Base-by-base conservation (phyloP, 2,113 vertebrate genomes). In the Myiozetetes cayanensis region DNA sequence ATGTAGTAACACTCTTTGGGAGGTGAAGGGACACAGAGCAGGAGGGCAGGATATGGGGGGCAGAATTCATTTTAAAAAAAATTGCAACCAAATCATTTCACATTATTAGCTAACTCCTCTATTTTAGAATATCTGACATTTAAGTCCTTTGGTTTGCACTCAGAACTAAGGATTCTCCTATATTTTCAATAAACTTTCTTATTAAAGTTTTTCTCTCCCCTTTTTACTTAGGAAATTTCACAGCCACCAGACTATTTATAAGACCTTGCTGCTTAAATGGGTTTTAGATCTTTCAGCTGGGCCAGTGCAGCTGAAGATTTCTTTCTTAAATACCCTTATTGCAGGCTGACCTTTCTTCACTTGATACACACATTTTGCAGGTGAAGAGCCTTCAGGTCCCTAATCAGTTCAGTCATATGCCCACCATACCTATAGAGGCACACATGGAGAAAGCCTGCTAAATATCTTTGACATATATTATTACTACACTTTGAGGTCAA, bases 381-480 rank as follows among this genome's bases (percentile, higher is more conserved):
- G 23, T 56, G 25, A 86, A 96, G 59, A 94, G 52, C 68, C 92
- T 95, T 65, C 41, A 43, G 92, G 88, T 88, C 59, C 59, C 12
- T n/a, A 86, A 88, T 93, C 87, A 88, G 47, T 31, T 12, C 56
- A 59, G 75, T 56, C 82, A 71, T 55, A 61, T 53, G n/a, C 35
- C 73, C 79, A 56, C 68, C 61, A 21, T 41, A 83, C 52, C 76
- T 74, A 65, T 6, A 71, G 1, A 77, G 47, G n/a, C 47, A 68
- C 5, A 16, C 21, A 19, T 56, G 67, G 85, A 72, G 83, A 90
- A 84, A 90, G 33, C 76, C 87, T 47, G 79, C 79, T 90, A 90
- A 94, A 84, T 89, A 86, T 30, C 76, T 90, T 56, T 92, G 93
- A 83, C 94, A 86, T 92, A 83, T 74, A 94, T 93, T 92, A 89